These are phyloP conservation scores for Saccopteryx leptura DNA, from an alignment of 2,113 vertebrate genomes.

Conservation along the genomic window DNA sequence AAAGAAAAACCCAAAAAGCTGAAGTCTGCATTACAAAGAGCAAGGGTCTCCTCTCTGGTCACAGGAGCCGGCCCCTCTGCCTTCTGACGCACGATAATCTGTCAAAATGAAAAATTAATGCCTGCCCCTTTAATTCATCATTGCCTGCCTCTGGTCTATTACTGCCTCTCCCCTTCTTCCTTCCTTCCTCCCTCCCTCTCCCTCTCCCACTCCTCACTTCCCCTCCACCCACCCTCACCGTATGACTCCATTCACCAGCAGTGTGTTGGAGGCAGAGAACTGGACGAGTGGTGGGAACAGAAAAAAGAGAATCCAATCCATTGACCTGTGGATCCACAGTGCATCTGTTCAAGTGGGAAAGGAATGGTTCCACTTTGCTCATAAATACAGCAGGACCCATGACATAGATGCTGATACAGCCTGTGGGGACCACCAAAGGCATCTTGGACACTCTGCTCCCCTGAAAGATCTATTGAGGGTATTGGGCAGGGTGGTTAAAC, in stretches of 20 bases:
- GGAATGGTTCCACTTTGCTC: slow-evolving; percentile 77
- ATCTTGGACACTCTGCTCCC: not conserved
- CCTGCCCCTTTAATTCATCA: slow-evolving; percentile 92
- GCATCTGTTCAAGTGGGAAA: slow-evolving; percentile 77
- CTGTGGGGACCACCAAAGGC: not conserved
- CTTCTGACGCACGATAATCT: slow-evolving; percentile 91
- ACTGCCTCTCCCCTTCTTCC: slow-evolving; percentile 83
- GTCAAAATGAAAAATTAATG: slow-evolving; percentile 95
- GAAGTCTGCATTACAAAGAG: slow-evolving; percentile 87
- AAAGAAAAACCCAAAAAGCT: slow-evolving; percentile 70
- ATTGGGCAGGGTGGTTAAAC: not conserved
- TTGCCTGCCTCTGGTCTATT: slow-evolving; percentile 88
- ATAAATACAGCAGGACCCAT: slow-evolving; percentile 71
- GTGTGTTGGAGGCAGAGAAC: slow-evolving; percentile 72
- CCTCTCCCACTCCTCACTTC: not conserved
- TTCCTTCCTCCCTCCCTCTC: slow-evolving; percentile 63
- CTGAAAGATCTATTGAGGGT: not conserved
- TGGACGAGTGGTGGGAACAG: slow-evolving; percentile 1
- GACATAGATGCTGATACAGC: not conserved
- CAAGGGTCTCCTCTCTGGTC: slow-evolving; percentile 86
- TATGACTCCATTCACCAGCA: slow-evolving; percentile 25
- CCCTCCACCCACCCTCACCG: not conserved
- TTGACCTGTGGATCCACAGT: slow-evolving; percentile 75
- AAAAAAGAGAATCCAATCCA: slow-evolving; percentile 84
- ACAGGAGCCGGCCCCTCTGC: slow-evolving; percentile 87